These are phyloP conservation scores for Neogobius melanostomus DNA, from an alignment of 2,113 vertebrate genomes.

Conservation along the genomic window DNA sequence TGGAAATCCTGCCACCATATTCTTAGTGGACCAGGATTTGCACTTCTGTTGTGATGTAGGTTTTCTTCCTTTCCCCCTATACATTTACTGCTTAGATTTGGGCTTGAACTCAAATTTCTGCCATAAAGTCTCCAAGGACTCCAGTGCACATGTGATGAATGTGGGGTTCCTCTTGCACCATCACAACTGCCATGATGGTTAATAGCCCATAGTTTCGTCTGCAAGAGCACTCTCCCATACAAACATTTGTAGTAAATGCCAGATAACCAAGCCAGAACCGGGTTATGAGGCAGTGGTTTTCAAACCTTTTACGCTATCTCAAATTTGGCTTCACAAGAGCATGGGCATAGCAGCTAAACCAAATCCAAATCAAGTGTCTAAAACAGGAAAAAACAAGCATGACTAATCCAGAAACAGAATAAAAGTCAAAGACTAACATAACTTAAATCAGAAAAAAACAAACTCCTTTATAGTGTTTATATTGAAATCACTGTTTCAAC, in stretches of 20 bases:
- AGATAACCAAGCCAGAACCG: conserved; percentile 35
- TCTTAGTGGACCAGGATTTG: conserved; percentile 41
- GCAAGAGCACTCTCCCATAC: conserved; percentile 20
- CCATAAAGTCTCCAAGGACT: conserved; percentile 14
- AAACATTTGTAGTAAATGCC: conserved; percentile 30
- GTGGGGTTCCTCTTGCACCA: conserved; percentile 39
- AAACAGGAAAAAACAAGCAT: background rate
- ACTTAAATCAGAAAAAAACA: background rate
- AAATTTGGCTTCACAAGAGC: background rate
- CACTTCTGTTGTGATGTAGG: conserved; percentile 19
- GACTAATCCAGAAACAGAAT: background rate
- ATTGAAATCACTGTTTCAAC: too few species aligned
- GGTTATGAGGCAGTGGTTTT: conserved; percentile 35
- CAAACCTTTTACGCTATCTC: background rate
- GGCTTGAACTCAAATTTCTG: conserved; percentile 16
- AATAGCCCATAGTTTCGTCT: conserved; percentile 28
- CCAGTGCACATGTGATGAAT: conserved; percentile 26
- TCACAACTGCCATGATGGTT: conserved; percentile 48
- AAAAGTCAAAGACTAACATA: background rate
- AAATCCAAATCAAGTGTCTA: background rate
- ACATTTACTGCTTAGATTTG: conserved; percentile 36
- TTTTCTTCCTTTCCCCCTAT: conserved; percentile 27
- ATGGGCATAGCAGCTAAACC: background rate
- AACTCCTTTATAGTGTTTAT: background rate
- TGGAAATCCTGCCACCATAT: conserved; percentile 52